Percentiles rank a stretch among this genome's conserved stretches.
Conservation (phyloP, 2,113 vertebrate species). For the Oryzias javanicus region DNA sequence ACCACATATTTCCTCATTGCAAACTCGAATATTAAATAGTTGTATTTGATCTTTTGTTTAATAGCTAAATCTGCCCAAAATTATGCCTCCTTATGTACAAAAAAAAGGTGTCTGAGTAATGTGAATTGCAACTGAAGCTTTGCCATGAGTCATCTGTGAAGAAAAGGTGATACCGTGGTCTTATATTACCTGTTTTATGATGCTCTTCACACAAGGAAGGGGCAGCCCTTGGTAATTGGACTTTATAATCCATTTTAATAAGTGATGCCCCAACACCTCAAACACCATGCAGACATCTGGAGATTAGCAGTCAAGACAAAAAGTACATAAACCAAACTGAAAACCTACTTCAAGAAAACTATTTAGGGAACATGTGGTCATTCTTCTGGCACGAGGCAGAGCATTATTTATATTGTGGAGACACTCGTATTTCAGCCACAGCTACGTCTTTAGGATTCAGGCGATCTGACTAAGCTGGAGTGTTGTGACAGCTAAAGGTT, state of each 20-base stretch:
- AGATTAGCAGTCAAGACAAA: slow-evolving; percentile 75
- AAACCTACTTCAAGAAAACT: not conserved
- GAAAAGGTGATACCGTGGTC: slow-evolving; percentile 9
- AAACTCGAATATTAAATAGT: not conserved
- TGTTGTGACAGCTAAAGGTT: slow-evolving; percentile 13
- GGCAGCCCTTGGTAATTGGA: slow-evolving; percentile 98
- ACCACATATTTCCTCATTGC: not conserved
- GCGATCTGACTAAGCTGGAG: slow-evolving; percentile 25
- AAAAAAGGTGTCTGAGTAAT: not conserved
- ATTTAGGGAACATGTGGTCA: not conserved
- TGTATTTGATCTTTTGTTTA: not conserved
- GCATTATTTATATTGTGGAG: slow-evolving; percentile 25
- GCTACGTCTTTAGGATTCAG: slow-evolving; percentile 33
- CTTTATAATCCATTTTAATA: slow-evolving; percentile 99
- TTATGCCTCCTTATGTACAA: slow-evolving; percentile 19
- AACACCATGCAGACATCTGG: slow-evolving; percentile 99
- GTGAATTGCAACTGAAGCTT: slow-evolving; percentile 3
- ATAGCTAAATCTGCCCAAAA: slow-evolving; percentile 1
- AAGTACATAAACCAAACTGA: not conserved
- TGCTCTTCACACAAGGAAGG: slow-evolving; percentile 92
- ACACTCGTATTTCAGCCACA: slow-evolving; percentile 51
- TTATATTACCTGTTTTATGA: slow-evolving; percentile 87
- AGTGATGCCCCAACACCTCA: slow-evolving; percentile 96
- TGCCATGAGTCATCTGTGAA: slow-evolving; percentile 1
- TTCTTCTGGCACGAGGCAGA: slow-evolving; percentile 3